phyloP scores from a whole-genome alignment of 2,113 vertebrate genomes.

The Ariopsis seemanni region DNA sequence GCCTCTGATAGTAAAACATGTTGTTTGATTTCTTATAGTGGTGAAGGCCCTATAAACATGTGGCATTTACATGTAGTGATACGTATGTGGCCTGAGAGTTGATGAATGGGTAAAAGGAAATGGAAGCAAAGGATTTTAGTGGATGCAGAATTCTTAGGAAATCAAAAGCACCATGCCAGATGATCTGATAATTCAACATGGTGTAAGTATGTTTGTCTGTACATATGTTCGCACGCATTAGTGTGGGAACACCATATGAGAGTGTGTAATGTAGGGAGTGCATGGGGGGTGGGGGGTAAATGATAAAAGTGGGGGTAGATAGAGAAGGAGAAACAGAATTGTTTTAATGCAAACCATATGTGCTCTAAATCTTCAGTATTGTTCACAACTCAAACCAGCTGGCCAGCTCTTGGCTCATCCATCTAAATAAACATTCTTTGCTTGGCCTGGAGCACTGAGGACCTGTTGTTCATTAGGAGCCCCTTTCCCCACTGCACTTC shows the following conservation, averaged over 20 bases:
- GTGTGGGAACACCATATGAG: conserved; percentile 5
- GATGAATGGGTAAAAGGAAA: neutral
- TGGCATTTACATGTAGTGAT: neutral
- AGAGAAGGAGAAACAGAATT: conserved; percentile 42
- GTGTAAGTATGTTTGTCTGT: conserved; percentile 9
- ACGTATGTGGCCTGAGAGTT: neutral
- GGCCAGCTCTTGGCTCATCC: conserved; percentile 71
- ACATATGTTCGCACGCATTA: neutral
- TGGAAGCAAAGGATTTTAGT: neutral
- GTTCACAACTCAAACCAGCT: conserved; percentile 81
- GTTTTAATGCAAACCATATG: conserved; percentile 69
- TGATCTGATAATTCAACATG: neutral
- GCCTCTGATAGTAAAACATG: conserved; percentile 20
- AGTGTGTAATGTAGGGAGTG: conserved; percentile 22
- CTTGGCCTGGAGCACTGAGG: conserved; percentile 65
- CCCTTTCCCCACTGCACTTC: conserved; percentile 53
- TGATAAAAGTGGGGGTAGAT: conserved; percentile 38
- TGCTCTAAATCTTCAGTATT: conserved; percentile 67
- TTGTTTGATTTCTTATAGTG: conserved; percentile 6
- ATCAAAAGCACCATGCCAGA: neutral
- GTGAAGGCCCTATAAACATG: neutral
- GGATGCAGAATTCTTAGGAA: neutral
- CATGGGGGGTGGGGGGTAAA: conserved; percentile 22
- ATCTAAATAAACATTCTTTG: conserved; percentile 77
- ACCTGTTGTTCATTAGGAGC: conserved; percentile 70